A percentile compares a stretch with the other conserved stretches of the same genome.
Evolutionary conservation across 2,888 invertebrate genomes (phyloP).

Genomic region (Drosophila incognita): DNA sequence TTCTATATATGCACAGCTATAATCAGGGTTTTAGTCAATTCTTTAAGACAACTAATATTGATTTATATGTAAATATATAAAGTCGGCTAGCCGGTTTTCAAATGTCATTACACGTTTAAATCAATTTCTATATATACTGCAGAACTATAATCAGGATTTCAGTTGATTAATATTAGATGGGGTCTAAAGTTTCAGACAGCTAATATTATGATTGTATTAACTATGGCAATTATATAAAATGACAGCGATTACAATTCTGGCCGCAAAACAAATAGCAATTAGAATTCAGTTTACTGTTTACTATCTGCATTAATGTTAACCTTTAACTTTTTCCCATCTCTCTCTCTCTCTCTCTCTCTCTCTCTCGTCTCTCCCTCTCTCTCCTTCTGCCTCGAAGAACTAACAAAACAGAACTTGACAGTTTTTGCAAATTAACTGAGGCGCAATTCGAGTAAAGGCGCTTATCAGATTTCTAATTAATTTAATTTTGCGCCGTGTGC

Average conservation of each 20-base stretch:
- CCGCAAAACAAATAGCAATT: slow-evolving; percentile 36
- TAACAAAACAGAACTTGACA: slow-evolving; percentile 44
- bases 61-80: too few species aligned
- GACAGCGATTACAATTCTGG: slow-evolving; percentile 6
- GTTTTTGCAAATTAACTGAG: slow-evolving; percentile 71
- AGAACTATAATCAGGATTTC: background rate
- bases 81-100: background rate
- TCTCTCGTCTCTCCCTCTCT: too few species aligned
- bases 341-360: background rate
- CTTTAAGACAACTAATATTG: too few species aligned
- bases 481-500: slow-evolving; percentile 72
- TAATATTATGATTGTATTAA: slow-evolving; percentile 16
- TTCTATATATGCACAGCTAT: too few species aligned
- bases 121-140: background rate
- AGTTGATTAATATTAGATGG: background rate
- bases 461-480: slow-evolving; percentile 81
- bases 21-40: too few species aligned
- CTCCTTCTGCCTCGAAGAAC: slow-evolving; percentile 1
- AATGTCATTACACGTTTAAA: slow-evolving; percentile 5
- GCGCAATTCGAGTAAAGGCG: slow-evolving; percentile 71
- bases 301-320: slow-evolving; percentile 33
- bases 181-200: slow-evolving; percentile 9
- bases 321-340: slow-evolving; percentile 18
- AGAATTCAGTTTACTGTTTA: slow-evolving; percentile 32
- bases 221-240: slow-evolving; percentile 30